Percentiles rank a stretch among this genome's conserved stretches.
phyloP scores from a whole-genome alignment of 53 echinoderm and acorn worm genomes.

The Antedon mediterranea region DNA sequence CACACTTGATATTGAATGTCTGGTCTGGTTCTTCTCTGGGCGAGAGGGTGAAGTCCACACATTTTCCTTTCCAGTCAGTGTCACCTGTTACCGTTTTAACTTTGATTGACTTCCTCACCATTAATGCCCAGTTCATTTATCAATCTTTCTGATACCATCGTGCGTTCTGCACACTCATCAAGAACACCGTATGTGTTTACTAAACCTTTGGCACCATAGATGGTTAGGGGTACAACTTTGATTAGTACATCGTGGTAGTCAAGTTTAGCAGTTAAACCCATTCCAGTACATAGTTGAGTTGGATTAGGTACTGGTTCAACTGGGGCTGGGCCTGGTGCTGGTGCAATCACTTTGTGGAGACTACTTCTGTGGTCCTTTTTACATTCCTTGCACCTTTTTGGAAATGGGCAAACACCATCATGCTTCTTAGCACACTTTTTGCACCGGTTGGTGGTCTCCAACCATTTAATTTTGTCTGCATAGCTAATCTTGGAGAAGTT shows the following conservation, averaged over 20 bases:
- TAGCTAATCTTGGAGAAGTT: not conserved
- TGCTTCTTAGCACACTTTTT: slow-evolving; percentile 15
- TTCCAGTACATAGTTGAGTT: slow-evolving; percentile 12
- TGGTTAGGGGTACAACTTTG: slow-evolving; percentile 6
- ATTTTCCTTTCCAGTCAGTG: slow-evolving; percentile 7
- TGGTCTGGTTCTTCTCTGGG: slow-evolving; percentile 5
- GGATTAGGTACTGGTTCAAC: not conserved
- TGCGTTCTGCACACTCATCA: slow-evolving; percentile 16
- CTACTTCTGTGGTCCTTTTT: slow-evolving; percentile 13
- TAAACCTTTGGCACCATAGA: slow-evolving; percentile 7
- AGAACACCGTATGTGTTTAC: slow-evolving; percentile 15
- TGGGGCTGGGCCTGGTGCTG: not conserved
- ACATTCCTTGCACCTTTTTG: slow-evolving; percentile 10
- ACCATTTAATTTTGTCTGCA: slow-evolving; percentile 9
- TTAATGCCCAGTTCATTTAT: not conserved
- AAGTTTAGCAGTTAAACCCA: slow-evolving; percentile 2
- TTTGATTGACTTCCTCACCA: not conserved
- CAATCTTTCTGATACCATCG: slow-evolving; percentile 5
- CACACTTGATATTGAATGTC: slow-evolving; percentile 13
- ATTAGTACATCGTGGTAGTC: slow-evolving; percentile 20
- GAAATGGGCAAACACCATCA: slow-evolving; percentile 10
- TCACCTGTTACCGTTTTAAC: slow-evolving; percentile 11
- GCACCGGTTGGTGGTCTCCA: slow-evolving; percentile 6
- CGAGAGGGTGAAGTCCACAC: slow-evolving; percentile 8
- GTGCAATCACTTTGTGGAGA: slow-evolving; percentile 14